Base-by-base conservation (phyloP, 2,113 vertebrate species). In the Chauna torquata region DNA sequence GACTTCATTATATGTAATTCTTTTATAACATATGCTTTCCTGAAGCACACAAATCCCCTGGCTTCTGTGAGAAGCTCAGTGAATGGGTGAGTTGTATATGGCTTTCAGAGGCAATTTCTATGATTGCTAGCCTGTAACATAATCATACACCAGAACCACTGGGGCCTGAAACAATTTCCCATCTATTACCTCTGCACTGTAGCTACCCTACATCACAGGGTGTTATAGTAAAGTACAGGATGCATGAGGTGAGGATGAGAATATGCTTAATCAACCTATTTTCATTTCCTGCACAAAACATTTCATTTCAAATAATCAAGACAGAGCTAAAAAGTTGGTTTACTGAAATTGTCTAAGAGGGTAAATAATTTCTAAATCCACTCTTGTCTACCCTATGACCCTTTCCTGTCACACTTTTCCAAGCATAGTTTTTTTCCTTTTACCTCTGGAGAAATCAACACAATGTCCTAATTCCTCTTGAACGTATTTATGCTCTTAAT, bases 81-180 rank as follows among this genome's bases (percentile, higher is more conserved):
- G 93, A 92, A 92, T 34, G 90, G 88, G 34, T 40, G 65, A 90
- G 94, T 89, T 78, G 52, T 83, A 64, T 87, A 38, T 49, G 87
- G 40, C 66, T 95, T 90, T 80, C 94, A 71, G 76, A 92, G 93
- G 77, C 64, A 94, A 95, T 96, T 97, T 86, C 69, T 96, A 28
- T 87, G 94, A 84, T 93, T 95, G 85, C 89, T 89, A 77, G 62
- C 38, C 87, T 91, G 85, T 78, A 80, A 87, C 88, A 91, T 69
- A 72, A 90, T 81, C 81, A 87, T 54, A 58, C 68, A 85, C 55
- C 59, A 87, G 59, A 80, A 79, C 16, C 66, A 75, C 30, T 58
- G 32, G 71, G 85, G 70, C 82, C 89, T 93, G 94, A 90, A 87
- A 92, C 66, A 85, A 92, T 90, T 95, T 88, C 74, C 91, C 70